Evolutionary conservation across 1,140 invertebrate species (phyloP), one percentile per base, ranked within the genome.

Genomic region (Coptotermes formosanus): DNA sequence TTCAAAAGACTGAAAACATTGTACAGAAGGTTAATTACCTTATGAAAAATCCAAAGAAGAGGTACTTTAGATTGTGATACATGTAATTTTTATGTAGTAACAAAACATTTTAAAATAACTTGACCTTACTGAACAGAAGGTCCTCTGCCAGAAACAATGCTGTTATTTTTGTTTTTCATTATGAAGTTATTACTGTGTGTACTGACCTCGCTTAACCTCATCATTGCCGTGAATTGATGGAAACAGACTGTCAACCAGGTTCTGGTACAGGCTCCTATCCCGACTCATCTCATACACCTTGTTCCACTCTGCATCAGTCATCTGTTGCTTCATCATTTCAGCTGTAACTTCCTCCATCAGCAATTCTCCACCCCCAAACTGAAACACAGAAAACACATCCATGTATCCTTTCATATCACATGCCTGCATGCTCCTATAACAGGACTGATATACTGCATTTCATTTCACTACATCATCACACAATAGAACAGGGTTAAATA

Each of bases 201-300:
- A 30, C 64, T 75, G 86, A 90, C 95, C 99, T 87, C 97, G 93
- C 90, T 99, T 99, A 0, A 99, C 96, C 91, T 99, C 98, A 88
- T 99, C 98, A 91, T 98, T 99, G 82, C 99, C 99, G 90, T 99
- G 98, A 89, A 99, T 97, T 23, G 98, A 97, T 0, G 99, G 98
- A 89, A 99, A 99, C 14, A 99, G 92, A 89, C 97, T 98, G 43
- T 94, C 94, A 30, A 97, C 97, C 19, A 99, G 92, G 91, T 99
- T 99, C 59, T 96, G 93, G 90, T 98, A 99, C 0, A 99, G 91
- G 91, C 98, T 97, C 88, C 95, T 95, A 89, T 99, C 99, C 86
- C 95, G 94, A 82, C 96, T 98, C 99, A 99, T 99, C 88, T 98
- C 96, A 89, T 98, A 99, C 83, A 99, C 95, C 91, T 96, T 97